Evolutionary conservation across 2,797 vertebrate species (phyloP), one percentile per base, ranked within the genome.

Genomic region (Typhlichthys subterraneus): DNA sequence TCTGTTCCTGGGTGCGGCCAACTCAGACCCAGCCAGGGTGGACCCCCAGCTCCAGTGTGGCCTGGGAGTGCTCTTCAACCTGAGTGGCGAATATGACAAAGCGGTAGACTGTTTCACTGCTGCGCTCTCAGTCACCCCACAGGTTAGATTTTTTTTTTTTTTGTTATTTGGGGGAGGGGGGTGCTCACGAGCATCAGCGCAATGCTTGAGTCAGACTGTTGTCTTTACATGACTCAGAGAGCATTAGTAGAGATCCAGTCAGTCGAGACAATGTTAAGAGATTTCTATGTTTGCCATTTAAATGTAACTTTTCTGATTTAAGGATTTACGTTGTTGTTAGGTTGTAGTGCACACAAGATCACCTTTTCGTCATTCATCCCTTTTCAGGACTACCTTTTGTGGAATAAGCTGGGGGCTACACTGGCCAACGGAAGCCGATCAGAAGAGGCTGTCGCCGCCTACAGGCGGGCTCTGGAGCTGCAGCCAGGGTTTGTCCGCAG

Each of bases 11-110:
- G 91, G 86, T 9, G 97, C 97, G 0, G 98, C 97, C 7, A 94
- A 93, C 67, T 88, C 92, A 55, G 95, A 98, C 81, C 94, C 95
- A 0, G 74, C 91, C 0, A 86, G 92, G 53, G 95, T 99, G 50
- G 98, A 99, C 85, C 95, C 98, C 0, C 96, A 99, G 63, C 94
- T 99, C 67, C 98, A 99, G 82, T 99, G 98, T 69, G 98, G 98
- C 17, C 85, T 99, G 52, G 97, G 98, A 0, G 98, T 99, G 56
- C 95, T 99, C 51, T 99, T 99, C 87, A 99, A 99, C 87, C 93
- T 99, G 56, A 99, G 97, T 0, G 95, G 96, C 45, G 97, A 99
- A 63, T 99, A 98, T 0, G 96, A 99, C 90, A 99, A 99, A 73
- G 98, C 97, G 0, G 96, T 99, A 77, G 98, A 99, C 90, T 99